A percentile compares a stretch with the other conserved stretches of the same genome.
Evolutionary conservation across 2,888 invertebrate genomes (phyloP).

Genomic region (Campoletis raptor): DNA sequence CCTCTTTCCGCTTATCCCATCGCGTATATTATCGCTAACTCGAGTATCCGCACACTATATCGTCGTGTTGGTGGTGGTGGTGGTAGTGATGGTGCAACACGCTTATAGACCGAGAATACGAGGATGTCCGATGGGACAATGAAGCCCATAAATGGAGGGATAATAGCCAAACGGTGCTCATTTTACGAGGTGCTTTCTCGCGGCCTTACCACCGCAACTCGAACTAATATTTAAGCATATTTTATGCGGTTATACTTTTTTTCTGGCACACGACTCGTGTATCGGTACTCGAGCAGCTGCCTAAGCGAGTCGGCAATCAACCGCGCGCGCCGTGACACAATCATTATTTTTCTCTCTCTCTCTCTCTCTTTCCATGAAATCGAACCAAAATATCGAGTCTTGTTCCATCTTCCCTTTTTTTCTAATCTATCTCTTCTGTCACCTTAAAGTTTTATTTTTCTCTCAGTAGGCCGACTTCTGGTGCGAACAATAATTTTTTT

Average conservation of each 20-base stretch:
- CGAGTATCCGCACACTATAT: neutral
- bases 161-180: neutral
- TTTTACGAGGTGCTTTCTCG: slow-evolving; percentile 2
- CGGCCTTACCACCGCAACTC: neutral
- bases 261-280: neutral
- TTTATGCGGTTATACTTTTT: neutral
- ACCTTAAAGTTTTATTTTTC: neutral
- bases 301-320: neutral
- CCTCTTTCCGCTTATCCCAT: slow-evolving; percentile 1
- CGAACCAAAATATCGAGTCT: neutral
- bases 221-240: neutral
- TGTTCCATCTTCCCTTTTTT: neutral
- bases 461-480: neutral
- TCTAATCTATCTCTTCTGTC: neutral
- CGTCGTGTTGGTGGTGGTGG: neutral
- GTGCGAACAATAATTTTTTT: slow-evolving; percentile 6
- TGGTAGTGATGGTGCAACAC: neutral
- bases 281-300: neutral
- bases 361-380: neutral
- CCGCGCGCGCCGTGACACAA: neutral
- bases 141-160: slow-evolving; percentile 4
- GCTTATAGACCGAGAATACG: neutral
- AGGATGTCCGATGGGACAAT: neutral
- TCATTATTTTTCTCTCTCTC: neutral
- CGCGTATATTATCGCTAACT: slow-evolving; percentile 7